phyloP scores from a whole-genome alignment of 2,888 invertebrate species.

The Arge pagana region DNA sequence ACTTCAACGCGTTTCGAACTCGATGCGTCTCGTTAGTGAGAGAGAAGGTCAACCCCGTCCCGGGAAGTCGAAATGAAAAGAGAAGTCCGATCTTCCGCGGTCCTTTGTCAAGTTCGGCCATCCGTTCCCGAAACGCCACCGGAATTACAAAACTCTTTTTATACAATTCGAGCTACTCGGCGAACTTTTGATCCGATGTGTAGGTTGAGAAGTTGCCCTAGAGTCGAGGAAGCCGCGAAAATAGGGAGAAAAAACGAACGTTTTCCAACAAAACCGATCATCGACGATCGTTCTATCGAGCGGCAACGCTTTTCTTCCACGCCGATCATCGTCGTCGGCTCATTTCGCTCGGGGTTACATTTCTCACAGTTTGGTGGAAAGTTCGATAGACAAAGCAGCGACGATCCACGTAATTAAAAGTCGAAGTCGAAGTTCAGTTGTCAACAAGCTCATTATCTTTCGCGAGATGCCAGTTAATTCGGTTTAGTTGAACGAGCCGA shows the following conservation, averaged over 20 bases:
- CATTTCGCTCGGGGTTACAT: not conserved
- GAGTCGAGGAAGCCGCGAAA: too few relatives aligned
- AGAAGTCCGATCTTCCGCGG: too few relatives aligned
- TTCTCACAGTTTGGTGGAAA: not conserved
- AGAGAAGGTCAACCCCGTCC: too few relatives aligned
- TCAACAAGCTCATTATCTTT: slow-evolving; percentile 49
- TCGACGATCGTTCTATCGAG: not conserved
- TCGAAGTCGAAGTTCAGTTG: slow-evolving; percentile 29
- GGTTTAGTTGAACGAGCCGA: slow-evolving; percentile 50
- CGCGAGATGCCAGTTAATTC: slow-evolving; percentile 44
- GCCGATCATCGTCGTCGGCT: not conserved
- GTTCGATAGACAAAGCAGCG: slow-evolving; percentile 13
- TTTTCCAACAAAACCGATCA: too few relatives aligned
- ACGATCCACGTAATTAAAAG: slow-evolving; percentile 35
- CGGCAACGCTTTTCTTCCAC: not conserved
- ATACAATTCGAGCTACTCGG: too few relatives aligned
- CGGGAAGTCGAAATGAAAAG: too few relatives aligned
- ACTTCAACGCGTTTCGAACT: slow-evolving; percentile 36
- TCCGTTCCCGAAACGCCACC: slow-evolving; percentile 12
- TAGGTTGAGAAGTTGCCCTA: too few relatives aligned
- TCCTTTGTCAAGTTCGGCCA: not conserved
- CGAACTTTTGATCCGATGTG: too few relatives aligned
- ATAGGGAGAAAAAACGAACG: too few relatives aligned
- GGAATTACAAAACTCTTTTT: slow-evolving; percentile 25
- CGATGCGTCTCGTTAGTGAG: slow-evolving; percentile 44